Evolutionary conservation across 35 echinoderm and acorn worm genomes (phyloP), one percentile per base, ranked within the genome.

Genomic region (Apostichopus japonicus): DNA sequence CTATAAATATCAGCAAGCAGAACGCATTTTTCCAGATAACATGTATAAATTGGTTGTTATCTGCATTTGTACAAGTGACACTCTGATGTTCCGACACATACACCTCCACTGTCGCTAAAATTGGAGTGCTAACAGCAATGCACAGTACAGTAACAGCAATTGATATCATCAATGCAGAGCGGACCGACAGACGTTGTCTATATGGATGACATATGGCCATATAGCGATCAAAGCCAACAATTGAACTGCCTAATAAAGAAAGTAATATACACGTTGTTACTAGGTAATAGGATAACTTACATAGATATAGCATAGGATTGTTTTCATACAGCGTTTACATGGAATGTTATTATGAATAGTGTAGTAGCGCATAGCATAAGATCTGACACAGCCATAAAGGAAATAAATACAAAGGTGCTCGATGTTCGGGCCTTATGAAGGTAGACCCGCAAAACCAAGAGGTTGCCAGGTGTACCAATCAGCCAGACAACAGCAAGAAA

Each of bases 351-450:
- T 1, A 10, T 33, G 13, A 93, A n/a, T 8, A 51, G 58, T 24
- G 59, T 93, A 5, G 23, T 7, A 9, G 56, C 15, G 25, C 92
- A 93, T 10, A 87, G 55, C 1, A 22, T 57, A 21, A 93, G 82
- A 25, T 93, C 92, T 6, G 92, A 54, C 15, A 93, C 14, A 72
- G 79, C 92, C 79, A 93, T 83, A 8, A 59, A 65, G 1, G 70
- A 54, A 65, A 93, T 93, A 53, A 72, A 93, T 10, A 93, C 92
- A 17, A 73, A 83, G 5, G 92, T 93, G 58, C 92, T 77, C 5
- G 80, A 75, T 11, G 21, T 73, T 21, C n/a, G 24, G n/a, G 79
- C 65, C 76, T 87, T 87, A 15, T 54, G 58, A 58, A 75, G 52
- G 63, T 93, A 93, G 2, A 93, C 24, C 27, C 54, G 52, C 1